These are phyloP conservation scores for Sebastes schlegelii DNA, from an alignment of 2,113 vertebrate genomes.

Conservation along the genomic window DNA sequence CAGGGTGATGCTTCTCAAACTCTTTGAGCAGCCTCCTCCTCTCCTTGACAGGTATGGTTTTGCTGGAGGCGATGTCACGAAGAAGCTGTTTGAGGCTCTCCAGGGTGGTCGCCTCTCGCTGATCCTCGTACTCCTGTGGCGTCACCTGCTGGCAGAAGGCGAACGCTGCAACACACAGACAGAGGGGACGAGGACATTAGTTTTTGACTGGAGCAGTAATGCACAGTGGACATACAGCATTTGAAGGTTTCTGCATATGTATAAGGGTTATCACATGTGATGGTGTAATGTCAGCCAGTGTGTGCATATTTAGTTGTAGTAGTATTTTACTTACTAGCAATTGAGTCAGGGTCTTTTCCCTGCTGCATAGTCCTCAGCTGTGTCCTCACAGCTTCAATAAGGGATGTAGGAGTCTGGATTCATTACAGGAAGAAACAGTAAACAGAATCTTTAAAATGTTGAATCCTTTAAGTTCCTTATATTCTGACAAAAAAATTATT, in stretches of 20 bases:
- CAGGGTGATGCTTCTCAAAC: conserved; percentile 87
- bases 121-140: conserved; percentile 84
- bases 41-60: conserved; percentile 78
- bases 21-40: conserved; percentile 87
- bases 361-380: conserved; percentile 84
- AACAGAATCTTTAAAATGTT: background rate
- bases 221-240: background rate
- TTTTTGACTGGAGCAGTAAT: background rate
- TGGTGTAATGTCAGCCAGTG: background rate
- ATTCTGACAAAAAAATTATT: background rate
- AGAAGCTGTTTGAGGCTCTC: conserved; percentile 82
- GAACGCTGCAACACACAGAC: conserved; percentile 82
- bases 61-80: conserved; percentile 75
- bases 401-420: conserved; percentile 83
- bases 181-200: background rate
- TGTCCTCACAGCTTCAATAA: conserved; percentile 85
- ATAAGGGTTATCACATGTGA: background rate
- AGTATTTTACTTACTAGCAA: conserved; percentile 78
- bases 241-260: background rate
- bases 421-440: background rate
- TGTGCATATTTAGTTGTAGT: background rate
- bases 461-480: background rate
- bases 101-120: conserved; percentile 79
- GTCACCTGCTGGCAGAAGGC: conserved; percentile 88
- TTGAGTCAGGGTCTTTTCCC: conserved; percentile 83